A percentile compares a stretch with the other conserved stretches of the same genome.
phyloP scores from a whole-genome alignment of 2,113 vertebrate genomes.

The Sylvicapra grimmia region DNA sequence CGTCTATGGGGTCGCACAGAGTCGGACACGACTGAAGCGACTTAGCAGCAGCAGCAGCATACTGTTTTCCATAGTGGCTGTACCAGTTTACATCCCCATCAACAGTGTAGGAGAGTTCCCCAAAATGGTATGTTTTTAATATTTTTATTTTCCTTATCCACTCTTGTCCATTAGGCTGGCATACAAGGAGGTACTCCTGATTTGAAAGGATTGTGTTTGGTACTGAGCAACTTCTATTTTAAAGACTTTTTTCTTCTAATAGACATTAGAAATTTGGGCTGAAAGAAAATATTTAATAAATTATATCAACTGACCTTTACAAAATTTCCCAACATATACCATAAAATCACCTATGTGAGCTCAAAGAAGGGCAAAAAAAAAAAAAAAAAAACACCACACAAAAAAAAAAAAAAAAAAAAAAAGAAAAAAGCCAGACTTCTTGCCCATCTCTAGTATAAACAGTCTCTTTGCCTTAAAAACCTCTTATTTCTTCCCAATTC shows the following conservation, averaged over 20 bases:
- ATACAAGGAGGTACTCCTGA: not conserved
- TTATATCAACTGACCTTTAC: not conserved
- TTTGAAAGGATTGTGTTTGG: not conserved
- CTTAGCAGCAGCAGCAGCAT: not conserved
- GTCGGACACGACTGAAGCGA: no score
- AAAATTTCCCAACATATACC: not conserved
- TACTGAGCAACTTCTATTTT: not conserved
- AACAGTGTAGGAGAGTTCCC: not conserved
- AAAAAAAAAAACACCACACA: no score
- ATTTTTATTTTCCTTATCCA: not conserved
- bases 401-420: not conserved
- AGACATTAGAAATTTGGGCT: not conserved
- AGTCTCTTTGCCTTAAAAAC: not conserved
- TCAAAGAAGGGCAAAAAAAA: not conserved
- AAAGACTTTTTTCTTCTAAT: slow-evolving; percentile 9
- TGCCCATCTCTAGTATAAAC: not conserved
- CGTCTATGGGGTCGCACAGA: no score
- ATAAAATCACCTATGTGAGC: not conserved
- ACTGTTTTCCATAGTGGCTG: not conserved
- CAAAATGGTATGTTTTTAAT: not conserved
- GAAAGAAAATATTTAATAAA: not conserved
- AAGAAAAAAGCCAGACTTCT: not conserved
- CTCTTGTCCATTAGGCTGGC: not conserved
- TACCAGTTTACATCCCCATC: not conserved
- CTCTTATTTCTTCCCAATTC: not conserved